Percentiles rank a stretch among this genome's conserved stretches.
Conservation (phyloP, 2,113 vertebrate genomes). For the Tetrao urogallus region DNA sequence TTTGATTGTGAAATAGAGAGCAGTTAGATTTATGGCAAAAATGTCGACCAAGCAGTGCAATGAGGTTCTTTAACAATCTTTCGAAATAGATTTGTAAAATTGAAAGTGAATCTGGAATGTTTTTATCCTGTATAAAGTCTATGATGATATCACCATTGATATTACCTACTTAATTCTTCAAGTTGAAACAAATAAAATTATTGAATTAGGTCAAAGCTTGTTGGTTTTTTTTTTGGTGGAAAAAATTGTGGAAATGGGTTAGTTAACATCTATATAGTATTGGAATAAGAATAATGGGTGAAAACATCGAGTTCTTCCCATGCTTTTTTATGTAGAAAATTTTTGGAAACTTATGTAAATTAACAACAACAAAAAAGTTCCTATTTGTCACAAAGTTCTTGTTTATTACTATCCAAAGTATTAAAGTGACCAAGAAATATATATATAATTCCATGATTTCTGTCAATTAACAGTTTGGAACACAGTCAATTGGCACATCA, state of each 20-base stretch:
- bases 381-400: background rate
- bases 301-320: background rate
- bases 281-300: background rate
- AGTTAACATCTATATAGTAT: background rate
- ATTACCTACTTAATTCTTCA: background rate
- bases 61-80: background rate
- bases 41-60: background rate
- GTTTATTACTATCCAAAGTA: background rate
- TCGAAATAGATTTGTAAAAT: background rate
- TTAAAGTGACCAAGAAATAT: background rate
- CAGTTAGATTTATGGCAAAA: background rate
- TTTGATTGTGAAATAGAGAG: background rate
- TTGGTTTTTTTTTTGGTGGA: background rate
- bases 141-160: background rate
- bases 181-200: background rate
- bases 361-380: background rate
- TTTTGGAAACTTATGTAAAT: background rate
- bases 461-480: background rate
- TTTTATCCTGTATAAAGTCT: background rate
- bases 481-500: background rate
- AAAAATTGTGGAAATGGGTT: background rate
- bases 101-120: background rate
- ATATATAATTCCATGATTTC: background rate
- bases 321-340: background rate
- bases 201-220: background rate